Base-by-base conservation (phyloP, 2,113 vertebrate species). In the Eidolon helvum region DNA sequence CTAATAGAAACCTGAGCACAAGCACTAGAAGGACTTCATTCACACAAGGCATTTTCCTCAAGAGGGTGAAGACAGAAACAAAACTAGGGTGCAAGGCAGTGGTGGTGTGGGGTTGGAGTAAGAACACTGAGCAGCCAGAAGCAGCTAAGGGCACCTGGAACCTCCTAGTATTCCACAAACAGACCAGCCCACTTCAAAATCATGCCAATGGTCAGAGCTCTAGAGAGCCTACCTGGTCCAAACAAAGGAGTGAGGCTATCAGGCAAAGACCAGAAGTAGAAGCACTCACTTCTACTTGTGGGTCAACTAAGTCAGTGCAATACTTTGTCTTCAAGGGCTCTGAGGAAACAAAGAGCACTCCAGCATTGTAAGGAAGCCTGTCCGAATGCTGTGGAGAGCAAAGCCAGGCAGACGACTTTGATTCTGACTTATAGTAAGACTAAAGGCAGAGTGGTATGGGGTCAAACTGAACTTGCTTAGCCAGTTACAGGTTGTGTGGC, bases 21-120 rank as follows among this genome's bases (percentile, higher is more conserved):
- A 43, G 10, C 18, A 53, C 2, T 38, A 40, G 74, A 45, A 63
- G 35, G 22, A 21, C n/a, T 35, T n/a, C 21, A 84, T 71, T 85
- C 24, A 69, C 24, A 69, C 4, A 38, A 75, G 4, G 33, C 15
- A 68, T 80, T 75, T 65, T 72, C n/a, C 28, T 69, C 1, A 61
- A 72, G 33, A 69, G 8, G 14, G 7, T 55, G 10, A 22, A 72
- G 38, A 87, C 10, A 87, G 15, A 69, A 89, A 15, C 45, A 55
- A n/a, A 80, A 3, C 21, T 95, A 14, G 14, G 26, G 82, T 33
- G 21, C 19, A 86, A 24, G 19, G 38, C 4, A 7, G 2, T 4
- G 7, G 26, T 10, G 0, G 5, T 33, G 1, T 48, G 14, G 7
- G 7, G 19, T 1, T 1, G 10, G 11, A 4, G 35, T 48, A 38